Percentiles rank a stretch among this genome's conserved stretches.
Conservation (phyloP, 1,140 invertebrate species). For the Drosophila biarmipes region DNA sequence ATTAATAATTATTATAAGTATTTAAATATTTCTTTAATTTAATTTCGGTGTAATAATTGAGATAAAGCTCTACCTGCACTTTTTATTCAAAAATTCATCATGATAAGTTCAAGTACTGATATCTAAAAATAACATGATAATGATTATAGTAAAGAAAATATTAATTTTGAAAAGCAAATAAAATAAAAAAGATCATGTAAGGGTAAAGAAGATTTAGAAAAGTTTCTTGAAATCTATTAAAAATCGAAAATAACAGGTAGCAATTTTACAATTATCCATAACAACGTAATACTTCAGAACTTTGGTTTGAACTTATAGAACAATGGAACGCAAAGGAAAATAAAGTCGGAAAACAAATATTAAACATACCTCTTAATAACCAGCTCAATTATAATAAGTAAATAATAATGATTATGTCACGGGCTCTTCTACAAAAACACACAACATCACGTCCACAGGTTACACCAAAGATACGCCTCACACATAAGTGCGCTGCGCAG, state of each 20-base stretch:
- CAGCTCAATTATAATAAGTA: neutral
- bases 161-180: too few species aligned
- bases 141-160: too few species aligned
- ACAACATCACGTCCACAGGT: conserved; percentile 11
- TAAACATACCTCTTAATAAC: neutral
- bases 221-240: too few species aligned
- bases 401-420: conserved; percentile 8
- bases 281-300: too few species aligned
- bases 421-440: neutral
- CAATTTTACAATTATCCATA: too few species aligned
- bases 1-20: too few species aligned
- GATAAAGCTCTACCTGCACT: neutral
- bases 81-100: neutral
- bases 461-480: neutral
- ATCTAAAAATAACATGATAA: too few species aligned
- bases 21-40: too few species aligned
- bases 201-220: too few species aligned
- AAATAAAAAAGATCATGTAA: too few species aligned
- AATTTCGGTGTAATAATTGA: neutral
- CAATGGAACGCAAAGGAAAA: neutral
- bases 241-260: too few species aligned
- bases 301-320: neutral
- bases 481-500: conserved; percentile 6
- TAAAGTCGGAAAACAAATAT: neutral
- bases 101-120: neutral